Conservation (phyloP, 2,113 vertebrate species). For the Mixornis gularis region DNA sequence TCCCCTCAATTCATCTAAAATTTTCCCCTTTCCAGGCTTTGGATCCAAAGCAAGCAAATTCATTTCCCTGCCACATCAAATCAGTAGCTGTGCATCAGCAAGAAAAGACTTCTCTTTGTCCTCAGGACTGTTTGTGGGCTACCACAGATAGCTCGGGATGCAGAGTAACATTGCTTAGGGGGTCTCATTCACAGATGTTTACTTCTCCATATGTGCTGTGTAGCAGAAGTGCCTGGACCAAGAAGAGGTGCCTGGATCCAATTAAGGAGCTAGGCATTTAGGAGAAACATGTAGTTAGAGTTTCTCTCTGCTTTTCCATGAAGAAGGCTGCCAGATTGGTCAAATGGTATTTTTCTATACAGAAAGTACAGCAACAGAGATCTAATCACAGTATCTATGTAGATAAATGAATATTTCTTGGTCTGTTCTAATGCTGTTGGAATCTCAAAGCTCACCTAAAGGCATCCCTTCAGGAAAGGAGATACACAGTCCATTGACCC, state of each 20-base stretch:
- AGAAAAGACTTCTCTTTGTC: not conserved
- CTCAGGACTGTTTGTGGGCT: not conserved
- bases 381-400: too few relatives aligned
- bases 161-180: not conserved
- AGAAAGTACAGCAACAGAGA: not conserved
- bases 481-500: not conserved
- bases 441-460: not conserved
- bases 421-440: not conserved
- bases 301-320: not conserved
- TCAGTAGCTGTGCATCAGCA: not conserved
- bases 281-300: not conserved
- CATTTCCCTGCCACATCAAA: not conserved
- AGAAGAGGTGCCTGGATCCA: not conserved
- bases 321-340: not conserved
- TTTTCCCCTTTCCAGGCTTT: not conserved
- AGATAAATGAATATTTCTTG: not conserved
- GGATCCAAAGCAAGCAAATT: not conserved
- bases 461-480: not conserved
- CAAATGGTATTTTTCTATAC: not conserved
- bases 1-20: not conserved
- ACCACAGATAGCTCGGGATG: not conserved
- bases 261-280: not conserved
- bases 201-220: not conserved
- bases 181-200: not conserved
- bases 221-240: not conserved